Evolutionary conservation across 1,140 invertebrate species (phyloP).

Genomic region (Drosophila persimilis): DNA sequence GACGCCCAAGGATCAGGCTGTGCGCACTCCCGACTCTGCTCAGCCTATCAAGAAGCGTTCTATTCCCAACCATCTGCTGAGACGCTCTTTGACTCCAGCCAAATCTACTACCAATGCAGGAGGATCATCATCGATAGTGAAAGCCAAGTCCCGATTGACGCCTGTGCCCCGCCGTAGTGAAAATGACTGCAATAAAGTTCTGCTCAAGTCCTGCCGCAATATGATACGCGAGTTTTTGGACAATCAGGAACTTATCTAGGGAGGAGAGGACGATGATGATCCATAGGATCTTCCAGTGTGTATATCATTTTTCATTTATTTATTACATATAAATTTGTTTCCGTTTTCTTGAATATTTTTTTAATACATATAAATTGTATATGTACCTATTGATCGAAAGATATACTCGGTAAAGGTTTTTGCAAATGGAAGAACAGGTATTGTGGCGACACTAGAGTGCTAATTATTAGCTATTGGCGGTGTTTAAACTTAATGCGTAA

Average conservation of each 20-base stretch:
- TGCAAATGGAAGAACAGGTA: constrained; percentile 76
- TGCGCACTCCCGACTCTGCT: constrained; percentile 1
- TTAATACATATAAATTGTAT: constrained; percentile 34
- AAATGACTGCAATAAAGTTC: constrained; percentile 38
- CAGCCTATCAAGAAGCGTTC: constrained; percentile 64
- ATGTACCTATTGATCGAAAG: constrained; percentile 58
- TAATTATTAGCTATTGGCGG: constrained; percentile 81
- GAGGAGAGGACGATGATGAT: not conserved
- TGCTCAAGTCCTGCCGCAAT: constrained; percentile 63
- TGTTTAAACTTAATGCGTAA: constrained; percentile 72
- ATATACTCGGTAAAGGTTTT: constrained; percentile 48
- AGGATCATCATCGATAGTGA: constrained; percentile 22
- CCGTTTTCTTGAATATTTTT: constrained; percentile 37
- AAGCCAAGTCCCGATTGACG: constrained; percentile 38
- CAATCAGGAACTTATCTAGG: constrained; percentile 48
- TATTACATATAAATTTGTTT: constrained; percentile 79
- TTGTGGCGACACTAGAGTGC: constrained; percentile 79
- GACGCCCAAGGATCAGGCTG: constrained; percentile 56
- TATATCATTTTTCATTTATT: constrained; percentile 67
- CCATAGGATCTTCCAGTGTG: constrained; percentile 10
- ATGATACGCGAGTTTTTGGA: constrained; percentile 71
- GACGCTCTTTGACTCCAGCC: constrained; percentile 37
- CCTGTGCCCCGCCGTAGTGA: not conserved
- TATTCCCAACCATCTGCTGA: constrained; percentile 54
- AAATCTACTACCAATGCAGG: constrained; percentile 4